Base-by-base conservation (phyloP, 2,797 vertebrate species). In the Xiphorhynchus erythropygius region DNA sequence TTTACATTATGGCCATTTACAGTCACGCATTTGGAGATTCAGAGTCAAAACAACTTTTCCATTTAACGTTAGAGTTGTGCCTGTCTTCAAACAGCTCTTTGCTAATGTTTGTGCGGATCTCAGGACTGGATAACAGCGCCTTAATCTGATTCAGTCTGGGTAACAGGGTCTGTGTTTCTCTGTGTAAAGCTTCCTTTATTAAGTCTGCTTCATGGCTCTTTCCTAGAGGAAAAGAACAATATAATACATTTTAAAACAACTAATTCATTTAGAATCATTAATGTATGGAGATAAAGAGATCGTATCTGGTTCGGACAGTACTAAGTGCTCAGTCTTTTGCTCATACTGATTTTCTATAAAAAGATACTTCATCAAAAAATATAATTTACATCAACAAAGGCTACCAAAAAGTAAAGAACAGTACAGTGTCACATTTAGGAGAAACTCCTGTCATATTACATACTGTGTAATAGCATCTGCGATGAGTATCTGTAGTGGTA, bases 131-230 rank as follows among this genome's bases (percentile, higher is more conserved):
- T 96, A 99, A 98, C 93, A 98, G 97, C 88, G 97, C 96, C 91
- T 98, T 98, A 97, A 98, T 97, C 80, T 98, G 95, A 89, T 97
- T 97, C 95, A 98, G 96, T 91, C 96, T 98, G 95, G 95, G 94
- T 90, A 97, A 97, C 92, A 98, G 95, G 91, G 93, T 24, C 84
- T 97, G 97, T 13, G 88, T 97, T 97, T 98, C 98, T 96, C 67
- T 97, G 87, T 50, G 93, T 91, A 98, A 97, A 92, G 97, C 98
- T 96, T 98, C 97, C 78, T 98, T 97, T 97, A 98, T 85, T 95
- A 98, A 95, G 84, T 94, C 92, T 96, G 96, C 97, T 96, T 96
- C 69, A 95, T 89, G 97, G 96, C 96, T 97, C 95, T 97, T 97
- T 96, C 98, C 98, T 98, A 97, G 87, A 97, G 96, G 59, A 96